Conservation (phyloP, 2,888 invertebrate genomes). For the Craniophora ligustri region DNA sequence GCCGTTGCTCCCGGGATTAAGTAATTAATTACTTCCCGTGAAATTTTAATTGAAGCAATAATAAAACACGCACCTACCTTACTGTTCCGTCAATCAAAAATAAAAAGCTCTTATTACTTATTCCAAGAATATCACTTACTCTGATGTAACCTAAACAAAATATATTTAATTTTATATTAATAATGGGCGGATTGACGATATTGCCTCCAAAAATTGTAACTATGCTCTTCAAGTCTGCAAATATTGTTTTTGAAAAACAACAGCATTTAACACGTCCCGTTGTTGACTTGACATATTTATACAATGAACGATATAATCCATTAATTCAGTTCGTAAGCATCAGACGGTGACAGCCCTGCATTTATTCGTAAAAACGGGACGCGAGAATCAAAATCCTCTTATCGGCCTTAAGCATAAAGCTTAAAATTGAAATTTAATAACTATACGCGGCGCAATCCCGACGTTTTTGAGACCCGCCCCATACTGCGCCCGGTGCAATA, state of each 20-base stretch:
- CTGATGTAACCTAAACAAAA: too few relatives aligned
- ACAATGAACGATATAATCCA: not conserved
- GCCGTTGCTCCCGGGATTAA: too few relatives aligned
- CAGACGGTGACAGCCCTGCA: conserved; percentile 52
- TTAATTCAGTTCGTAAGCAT: not conserved
- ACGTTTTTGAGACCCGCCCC: conserved; percentile 43
- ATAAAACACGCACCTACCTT: too few relatives aligned
- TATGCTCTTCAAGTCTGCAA: not conserved
- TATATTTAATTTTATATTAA: too few relatives aligned
- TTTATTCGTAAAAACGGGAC: conserved; percentile 64
- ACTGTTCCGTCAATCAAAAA: too few relatives aligned
- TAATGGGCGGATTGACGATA: too few relatives aligned
- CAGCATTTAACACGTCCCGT: not conserved
- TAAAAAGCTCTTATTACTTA: too few relatives aligned
- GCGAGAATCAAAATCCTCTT: conserved; percentile 78
- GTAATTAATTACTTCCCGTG: too few relatives aligned
- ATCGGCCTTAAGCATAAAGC: conserved; percentile 75
- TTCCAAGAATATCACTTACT: too few relatives aligned
- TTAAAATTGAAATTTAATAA: conserved; percentile 81
- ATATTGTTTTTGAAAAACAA: not conserved
- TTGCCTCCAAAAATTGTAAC: too few relatives aligned
- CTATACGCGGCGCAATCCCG: conserved; percentile 51
- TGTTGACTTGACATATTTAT: not conserved
- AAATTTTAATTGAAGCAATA: too few relatives aligned
- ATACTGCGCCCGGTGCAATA: conserved; percentile 12